Conservation (phyloP, 2,113 vertebrate genomes). For the Cathartes aura region DNA sequence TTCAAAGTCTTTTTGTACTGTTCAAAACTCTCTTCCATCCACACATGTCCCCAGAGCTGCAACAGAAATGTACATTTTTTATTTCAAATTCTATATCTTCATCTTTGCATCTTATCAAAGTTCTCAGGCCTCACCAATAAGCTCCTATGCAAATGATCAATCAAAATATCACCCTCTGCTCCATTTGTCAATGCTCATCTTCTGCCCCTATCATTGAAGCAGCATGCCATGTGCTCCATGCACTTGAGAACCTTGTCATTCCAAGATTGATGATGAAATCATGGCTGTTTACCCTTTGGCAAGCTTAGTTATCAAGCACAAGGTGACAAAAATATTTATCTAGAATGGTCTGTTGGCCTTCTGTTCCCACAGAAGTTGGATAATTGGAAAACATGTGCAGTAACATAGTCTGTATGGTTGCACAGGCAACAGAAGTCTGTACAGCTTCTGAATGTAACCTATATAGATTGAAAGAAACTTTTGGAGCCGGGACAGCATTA, state of each 20-base stretch:
- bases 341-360: conserved; percentile 21
- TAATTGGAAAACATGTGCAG: not conserved
- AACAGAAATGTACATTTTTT: not conserved
- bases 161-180: not conserved
- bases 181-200: not conserved
- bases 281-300: not conserved
- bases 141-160: not conserved
- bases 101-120: not conserved
- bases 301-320: not conserved
- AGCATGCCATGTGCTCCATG: not conserved
- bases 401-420: not conserved
- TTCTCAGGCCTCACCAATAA: not conserved
- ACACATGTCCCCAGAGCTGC: not conserved
- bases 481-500: not conserved
- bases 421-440: not conserved
- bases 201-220: not conserved
- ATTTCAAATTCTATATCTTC: not conserved
- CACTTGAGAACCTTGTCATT: conserved; percentile 24
- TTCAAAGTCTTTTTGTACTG: not conserved
- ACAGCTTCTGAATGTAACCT: not conserved
- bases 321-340: conserved; percentile 45
- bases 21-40: not conserved
- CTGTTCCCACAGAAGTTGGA: conserved; percentile 1
- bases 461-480: not conserved
- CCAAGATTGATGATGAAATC: conserved; percentile 14